A percentile compares a stretch with the other conserved stretches of the same genome.
phyloP scores from a whole-genome alignment of 2,113 vertebrate species.

The Laterallus jamaicensis region DNA sequence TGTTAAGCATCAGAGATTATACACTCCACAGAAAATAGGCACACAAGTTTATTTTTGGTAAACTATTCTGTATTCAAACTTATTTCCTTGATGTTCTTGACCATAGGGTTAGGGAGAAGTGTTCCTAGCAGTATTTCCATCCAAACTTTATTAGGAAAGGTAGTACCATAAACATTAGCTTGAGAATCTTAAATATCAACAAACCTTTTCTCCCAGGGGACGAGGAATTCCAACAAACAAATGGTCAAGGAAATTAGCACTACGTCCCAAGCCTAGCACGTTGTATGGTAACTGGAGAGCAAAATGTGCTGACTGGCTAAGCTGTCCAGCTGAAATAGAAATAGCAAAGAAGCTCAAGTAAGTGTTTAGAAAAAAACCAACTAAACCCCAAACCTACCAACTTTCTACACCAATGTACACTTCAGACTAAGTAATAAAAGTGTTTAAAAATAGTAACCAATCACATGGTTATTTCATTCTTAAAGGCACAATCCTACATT shows the following conservation, averaged over 20 bases:
- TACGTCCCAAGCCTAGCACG: slow-evolving; percentile 92
- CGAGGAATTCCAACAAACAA: slow-evolving; percentile 93
- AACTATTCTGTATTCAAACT: not conserved
- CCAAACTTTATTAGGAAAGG: not conserved
- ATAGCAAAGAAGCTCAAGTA: not conserved
- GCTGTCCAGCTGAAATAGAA: slow-evolving; percentile 85
- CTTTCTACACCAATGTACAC: not conserved
- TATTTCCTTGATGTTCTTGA: not conserved
- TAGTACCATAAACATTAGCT: not conserved
- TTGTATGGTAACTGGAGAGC: slow-evolving; percentile 96
- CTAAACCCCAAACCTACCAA: not conserved
- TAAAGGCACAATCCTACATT: not conserved
- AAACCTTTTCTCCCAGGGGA: slow-evolving; percentile 84
- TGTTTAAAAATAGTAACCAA: not conserved
- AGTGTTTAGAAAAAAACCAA: not conserved
- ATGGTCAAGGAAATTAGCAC: slow-evolving; percentile 97
- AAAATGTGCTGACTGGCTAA: slow-evolving; percentile 95
- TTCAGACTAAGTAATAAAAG: not conserved
- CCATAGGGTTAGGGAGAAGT: not conserved
- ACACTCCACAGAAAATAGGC: accelerated
- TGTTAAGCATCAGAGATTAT: not conserved
- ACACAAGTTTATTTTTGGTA: not conserved
- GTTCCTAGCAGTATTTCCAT: not conserved
- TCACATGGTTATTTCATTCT: not conserved
- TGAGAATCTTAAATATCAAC: not conserved